Percentiles rank a stretch among this genome's conserved stretches.
These are phyloP conservation scores for Xiphophorus couchianus DNA, from an alignment of 2,113 vertebrate species.

Conservation along the genomic window DNA sequence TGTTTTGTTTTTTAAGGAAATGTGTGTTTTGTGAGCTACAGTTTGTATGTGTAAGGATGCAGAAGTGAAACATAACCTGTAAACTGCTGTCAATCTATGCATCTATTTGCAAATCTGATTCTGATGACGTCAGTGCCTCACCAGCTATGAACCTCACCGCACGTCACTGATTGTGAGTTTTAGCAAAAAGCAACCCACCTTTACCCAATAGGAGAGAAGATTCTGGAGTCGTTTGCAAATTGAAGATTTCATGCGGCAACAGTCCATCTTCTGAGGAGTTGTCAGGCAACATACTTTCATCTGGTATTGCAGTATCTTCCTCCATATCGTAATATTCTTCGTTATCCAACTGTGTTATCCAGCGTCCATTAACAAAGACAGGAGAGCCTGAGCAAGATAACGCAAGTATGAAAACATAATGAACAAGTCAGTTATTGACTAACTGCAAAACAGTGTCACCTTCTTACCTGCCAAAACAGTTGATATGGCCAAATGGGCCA, in stretches of 20 bases:
- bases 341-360: neutral
- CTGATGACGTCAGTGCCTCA: no score
- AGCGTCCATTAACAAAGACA: slow-evolving; percentile 12
- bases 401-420: neutral
- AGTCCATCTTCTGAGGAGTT: neutral
- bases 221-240: neutral
- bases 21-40: no score
- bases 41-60: no score
- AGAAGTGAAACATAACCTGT: no score
- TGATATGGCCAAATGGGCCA: slow-evolving; percentile 22
- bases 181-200: slow-evolving; percentile 21
- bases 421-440: neutral
- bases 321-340: neutral
- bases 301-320: neutral
- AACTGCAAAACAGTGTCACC: accelerated
- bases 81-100: no score
- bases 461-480: slow-evolving; percentile 49
- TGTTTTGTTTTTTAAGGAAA: no score
- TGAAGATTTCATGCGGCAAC: neutral
- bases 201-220: slow-evolving; percentile 4
- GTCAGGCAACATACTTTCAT: neutral
- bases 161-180: no score
- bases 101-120: no score
- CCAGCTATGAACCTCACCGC: no score
- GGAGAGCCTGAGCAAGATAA: slow-evolving; percentile 21